A percentile compares a stretch with the other conserved stretches of the same genome.
Evolutionary conservation across 2,797 vertebrate species (phyloP).

Genomic region (Cryptoblepharus egeriae): DNA sequence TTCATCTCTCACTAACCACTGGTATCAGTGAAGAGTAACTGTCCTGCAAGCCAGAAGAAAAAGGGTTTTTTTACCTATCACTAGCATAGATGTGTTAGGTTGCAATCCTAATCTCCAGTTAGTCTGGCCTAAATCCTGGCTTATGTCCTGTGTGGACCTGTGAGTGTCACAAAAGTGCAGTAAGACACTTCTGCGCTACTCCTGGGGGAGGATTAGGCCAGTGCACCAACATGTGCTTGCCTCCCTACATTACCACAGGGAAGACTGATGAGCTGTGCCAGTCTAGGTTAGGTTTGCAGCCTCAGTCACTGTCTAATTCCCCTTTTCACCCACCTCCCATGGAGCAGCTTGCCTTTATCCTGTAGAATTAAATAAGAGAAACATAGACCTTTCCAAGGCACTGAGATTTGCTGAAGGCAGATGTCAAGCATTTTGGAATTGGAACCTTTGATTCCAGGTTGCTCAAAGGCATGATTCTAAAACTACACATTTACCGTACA

Average conservation of each 20-base stretch:
- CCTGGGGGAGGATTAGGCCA: no score
- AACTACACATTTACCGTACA: not conserved
- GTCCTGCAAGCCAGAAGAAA: not conserved
- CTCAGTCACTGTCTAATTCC: not conserved
- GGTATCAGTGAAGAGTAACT: not conserved
- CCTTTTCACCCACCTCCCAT: not conserved
- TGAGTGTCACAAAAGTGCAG: no score
- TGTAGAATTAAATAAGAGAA: not conserved
- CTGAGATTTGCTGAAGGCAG: not conserved
- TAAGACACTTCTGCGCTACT: no score
- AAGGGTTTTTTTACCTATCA: not conserved
- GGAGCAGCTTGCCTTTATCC: not conserved
- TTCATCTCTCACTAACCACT: not conserved
- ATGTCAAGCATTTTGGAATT: not conserved
- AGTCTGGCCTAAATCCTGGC: no score
- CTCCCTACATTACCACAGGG: no score
- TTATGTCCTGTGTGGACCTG: no score
- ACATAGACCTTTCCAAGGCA: not conserved
- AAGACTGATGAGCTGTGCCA: no score
- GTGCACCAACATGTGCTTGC: no score
- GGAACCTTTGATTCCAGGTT: constrained; percentile 8
- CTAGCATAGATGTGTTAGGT: not conserved
- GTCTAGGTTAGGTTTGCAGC: no score
- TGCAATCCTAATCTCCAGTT: no score
- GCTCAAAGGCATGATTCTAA: not conserved